phyloP scores from a whole-genome alignment of 1,140 invertebrate species.

The Liolophura sinensis region DNA sequence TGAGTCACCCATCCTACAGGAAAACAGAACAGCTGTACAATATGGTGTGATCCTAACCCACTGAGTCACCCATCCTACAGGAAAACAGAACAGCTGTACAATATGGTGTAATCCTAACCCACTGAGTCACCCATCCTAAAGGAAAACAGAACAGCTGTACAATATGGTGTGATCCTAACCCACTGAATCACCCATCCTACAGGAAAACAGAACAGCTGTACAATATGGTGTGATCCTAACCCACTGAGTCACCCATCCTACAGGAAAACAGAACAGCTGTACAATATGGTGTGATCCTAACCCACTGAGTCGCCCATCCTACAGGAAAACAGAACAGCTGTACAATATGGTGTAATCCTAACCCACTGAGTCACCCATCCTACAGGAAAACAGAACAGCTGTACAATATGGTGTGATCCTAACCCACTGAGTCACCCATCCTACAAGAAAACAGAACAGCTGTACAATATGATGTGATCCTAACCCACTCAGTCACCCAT shows the following conservation, averaged over 20 bases:
- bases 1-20: slow-evolving; percentile 81
- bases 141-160: slow-evolving; percentile 4
- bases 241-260: slow-evolving; percentile 88
- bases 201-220: slow-evolving; percentile 13
- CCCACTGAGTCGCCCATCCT: slow-evolving; percentile 90
- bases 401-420: too few relatives aligned
- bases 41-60: too few relatives aligned
- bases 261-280: slow-evolving; percentile 13
- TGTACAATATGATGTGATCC: background rate
- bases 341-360: too few relatives aligned
- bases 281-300: too few relatives aligned
- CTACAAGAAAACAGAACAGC: slow-evolving; percentile 47
- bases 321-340: slow-evolving; percentile 15
- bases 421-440: slow-evolving; percentile 92
- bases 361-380: slow-evolving; percentile 93
- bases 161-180: too few relatives aligned
- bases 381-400: slow-evolving; percentile 22
- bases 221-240: too few relatives aligned
- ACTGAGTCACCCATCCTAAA: slow-evolving; percentile 84
- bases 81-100: background rate
- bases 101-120: too few relatives aligned
- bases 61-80: slow-evolving; percentile 82
- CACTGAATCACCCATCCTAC: slow-evolving; percentile 86
- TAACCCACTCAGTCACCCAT: too few relatives aligned
- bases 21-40: background rate